Base-by-base conservation (phyloP, 2,113 vertebrate genomes). In the Lonchura striata region DNA sequence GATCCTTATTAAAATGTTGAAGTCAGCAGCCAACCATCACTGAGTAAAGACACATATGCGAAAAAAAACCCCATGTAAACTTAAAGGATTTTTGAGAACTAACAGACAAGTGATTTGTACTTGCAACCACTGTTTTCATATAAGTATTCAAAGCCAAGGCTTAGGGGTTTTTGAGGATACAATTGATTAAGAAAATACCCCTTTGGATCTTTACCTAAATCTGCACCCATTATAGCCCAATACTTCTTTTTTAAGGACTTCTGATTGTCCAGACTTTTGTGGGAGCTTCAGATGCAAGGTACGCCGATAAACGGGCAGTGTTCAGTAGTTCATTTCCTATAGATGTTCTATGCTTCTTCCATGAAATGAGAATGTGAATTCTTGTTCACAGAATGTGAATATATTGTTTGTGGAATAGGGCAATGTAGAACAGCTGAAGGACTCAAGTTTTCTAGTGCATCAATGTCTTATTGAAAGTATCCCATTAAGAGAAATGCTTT, bases 351-450 rank as follows among this genome's bases (percentile, higher is more conserved):
- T 3, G 22, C 35, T 27, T 12, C 31, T 92, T 77, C 66, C n/a
- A 44, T 16, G n/a, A 74, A 44, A 49, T 7, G 30, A 88, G 41
- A 41, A 41, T 13, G 41, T 41, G 41, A 41, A 41, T 41, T 41
- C 41, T 41, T 13, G 13, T 41, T 41, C 41, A 41, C 10, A 52
- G n/a, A 3, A 2, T 4, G 41, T 35, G 44, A 81, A 61, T 15
- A 42, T 2, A 22, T 0, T 42, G 39, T 23, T 53, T 0, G 2
- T 15, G 15, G 25, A 80, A 69, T 9, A 44, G 27, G 22, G 79
- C 20, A 72, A 4, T 3, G 25, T 4, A 56, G 25, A 50, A 41
- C 7, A 82, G n/a, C 20, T 52, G 31, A 68, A 72, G 65, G 72
- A 69, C 72, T 77, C 47, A 37, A 50, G n/a, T 50, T 78, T 42